Percentiles rank a stretch among this genome's conserved stretches.
These are phyloP conservation scores for Drosophila prolongata DNA, from an alignment of 2,888 invertebrate species.

Conservation along the genomic window DNA sequence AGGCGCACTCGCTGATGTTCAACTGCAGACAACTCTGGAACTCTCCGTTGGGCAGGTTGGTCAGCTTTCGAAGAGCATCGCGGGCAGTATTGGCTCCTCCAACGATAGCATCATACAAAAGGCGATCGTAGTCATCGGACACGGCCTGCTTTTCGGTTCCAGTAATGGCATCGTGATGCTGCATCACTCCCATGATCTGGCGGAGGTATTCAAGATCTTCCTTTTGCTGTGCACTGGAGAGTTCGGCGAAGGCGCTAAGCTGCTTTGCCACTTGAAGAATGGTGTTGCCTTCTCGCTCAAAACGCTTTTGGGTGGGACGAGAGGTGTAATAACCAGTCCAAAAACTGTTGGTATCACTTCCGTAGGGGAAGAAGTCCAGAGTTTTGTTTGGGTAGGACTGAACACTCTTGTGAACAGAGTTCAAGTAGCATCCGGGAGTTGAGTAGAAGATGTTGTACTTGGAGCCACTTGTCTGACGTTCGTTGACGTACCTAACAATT, in stretches of 20 bases:
- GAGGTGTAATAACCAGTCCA: constrained; percentile 98
- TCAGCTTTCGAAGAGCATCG: constrained; percentile 65
- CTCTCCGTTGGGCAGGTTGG: constrained; percentile 69
- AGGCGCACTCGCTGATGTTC: constrained; percentile 87
- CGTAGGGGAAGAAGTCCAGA: constrained; percentile 97
- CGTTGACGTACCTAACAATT: constrained; percentile 17
- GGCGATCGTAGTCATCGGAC: constrained; percentile 93
- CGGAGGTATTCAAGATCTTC: constrained; percentile 85
- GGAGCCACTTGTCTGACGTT: constrained; percentile 85
- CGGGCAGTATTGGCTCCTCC: constrained; percentile 85
- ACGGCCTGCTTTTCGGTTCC: constrained; percentile 95
- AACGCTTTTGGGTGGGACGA: constrained; percentile 91
- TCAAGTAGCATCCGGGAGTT: constrained; percentile 93
- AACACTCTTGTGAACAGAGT: constrained; percentile 87
- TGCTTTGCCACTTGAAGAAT: constrained; percentile 92
- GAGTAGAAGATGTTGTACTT: constrained; percentile 93
- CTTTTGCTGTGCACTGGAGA: constrained; percentile 67
- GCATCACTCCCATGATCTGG: constrained; percentile 87
- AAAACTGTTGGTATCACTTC: constrained; percentile 92
- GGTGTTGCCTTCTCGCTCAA: constrained; percentile 90
- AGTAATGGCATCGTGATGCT: constrained; percentile 95
- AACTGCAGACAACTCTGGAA: constrained; percentile 76
- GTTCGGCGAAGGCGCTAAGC: constrained; percentile 87
- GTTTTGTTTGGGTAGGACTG: constrained; percentile 88
- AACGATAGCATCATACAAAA: constrained; percentile 89